These are phyloP conservation scores for Halocaridina rubra DNA, from an alignment of 2,888 invertebrate genomes.

Conservation along the genomic window DNA sequence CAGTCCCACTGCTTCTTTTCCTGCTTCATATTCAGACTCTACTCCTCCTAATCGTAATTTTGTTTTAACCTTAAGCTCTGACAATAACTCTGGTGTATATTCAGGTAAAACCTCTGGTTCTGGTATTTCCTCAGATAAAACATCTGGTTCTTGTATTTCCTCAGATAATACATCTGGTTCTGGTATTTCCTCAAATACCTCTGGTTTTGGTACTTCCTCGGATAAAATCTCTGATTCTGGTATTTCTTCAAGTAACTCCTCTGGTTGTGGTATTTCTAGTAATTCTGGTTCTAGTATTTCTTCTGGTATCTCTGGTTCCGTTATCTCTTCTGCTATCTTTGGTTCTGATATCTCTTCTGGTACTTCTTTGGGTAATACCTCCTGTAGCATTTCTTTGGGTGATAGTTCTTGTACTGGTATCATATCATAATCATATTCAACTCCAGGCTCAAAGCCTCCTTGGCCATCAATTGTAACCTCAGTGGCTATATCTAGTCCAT, in stretches of 20 bases:
- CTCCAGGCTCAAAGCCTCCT: too few relatives aligned
- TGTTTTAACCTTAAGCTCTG: too few relatives aligned
- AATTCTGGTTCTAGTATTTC: background rate
- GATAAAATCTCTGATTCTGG: background rate
- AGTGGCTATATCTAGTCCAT: too few relatives aligned
- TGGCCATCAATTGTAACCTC: too few relatives aligned
- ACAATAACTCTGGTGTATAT: background rate
- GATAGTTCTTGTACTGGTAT: too few relatives aligned
- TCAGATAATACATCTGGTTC: conserved; percentile 1
- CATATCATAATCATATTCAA: too few relatives aligned
- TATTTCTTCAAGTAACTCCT: background rate
- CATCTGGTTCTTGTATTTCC: background rate
- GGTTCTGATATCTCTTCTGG: background rate
- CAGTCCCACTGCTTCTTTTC: background rate
- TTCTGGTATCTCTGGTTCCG: conserved; percentile 11
- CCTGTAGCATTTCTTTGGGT: too few relatives aligned
- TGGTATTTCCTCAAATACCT: background rate
- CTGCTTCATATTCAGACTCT: background rate
- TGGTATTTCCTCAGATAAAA: background rate
- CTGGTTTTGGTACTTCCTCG: background rate
- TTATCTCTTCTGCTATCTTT: background rate
- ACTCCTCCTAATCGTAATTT: background rate
- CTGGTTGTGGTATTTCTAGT: background rate
- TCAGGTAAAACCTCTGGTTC: background rate
- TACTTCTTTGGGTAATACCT: conserved; percentile 1